Percentiles rank a stretch among this genome's conserved stretches.
These are phyloP conservation scores for human DNA, from an alignment of 2,113 vertebrate genomes.

Conservation along the genomic window GRCh38 chr12:47106501-47107000, in stretches of 20 bases:
- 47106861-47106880: not conserved
- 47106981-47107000: no score
- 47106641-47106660: not conserved
- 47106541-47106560: not conserved
- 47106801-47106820: not conserved
- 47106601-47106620: not conserved
- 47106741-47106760: not conserved
- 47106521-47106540: not conserved
- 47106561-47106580: not conserved
- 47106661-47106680: not conserved
- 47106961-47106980: not conserved
- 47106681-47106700: not conserved
- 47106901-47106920: not conserved
- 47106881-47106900: not conserved
- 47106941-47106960: accelerated
- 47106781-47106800: not conserved
- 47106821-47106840: not conserved
- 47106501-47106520: not conserved
- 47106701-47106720: not conserved
- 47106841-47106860: accelerated
- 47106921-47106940: not conserved
- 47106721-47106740: not conserved
- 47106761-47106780: not conserved
- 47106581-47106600: not conserved
- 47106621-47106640: accelerated